Percentiles rank a stretch among this genome's conserved stretches.
phyloP scores from a whole-genome alignment of 2,888 invertebrate species.

The Cyaniris semiargus region DNA sequence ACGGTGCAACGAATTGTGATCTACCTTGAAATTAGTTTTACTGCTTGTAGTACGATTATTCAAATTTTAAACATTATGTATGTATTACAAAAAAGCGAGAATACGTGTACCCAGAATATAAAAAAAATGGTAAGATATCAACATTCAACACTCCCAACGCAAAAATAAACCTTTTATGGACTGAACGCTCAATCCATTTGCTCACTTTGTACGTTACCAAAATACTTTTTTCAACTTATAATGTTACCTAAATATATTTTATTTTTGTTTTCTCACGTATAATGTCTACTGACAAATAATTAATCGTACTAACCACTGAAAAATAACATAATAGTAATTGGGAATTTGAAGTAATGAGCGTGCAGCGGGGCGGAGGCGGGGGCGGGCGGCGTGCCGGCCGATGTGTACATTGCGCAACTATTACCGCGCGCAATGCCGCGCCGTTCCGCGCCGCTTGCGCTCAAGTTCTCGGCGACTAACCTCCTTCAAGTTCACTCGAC shows the following conservation, averaged over 20 bases:
- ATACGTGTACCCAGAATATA: too few relatives aligned
- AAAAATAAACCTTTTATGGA: too few relatives aligned
- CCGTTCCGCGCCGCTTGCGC: slow-evolving; percentile 48
- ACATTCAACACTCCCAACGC: too few relatives aligned
- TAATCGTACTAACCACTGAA: not conserved
- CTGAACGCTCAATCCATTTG: too few relatives aligned
- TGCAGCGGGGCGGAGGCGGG: not conserved
- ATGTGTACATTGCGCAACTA: slow-evolving; percentile 67
- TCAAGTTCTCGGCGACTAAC: slow-evolving; percentile 75
- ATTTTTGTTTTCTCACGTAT: not conserved
- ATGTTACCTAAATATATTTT: too few relatives aligned
- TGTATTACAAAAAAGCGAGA: not conserved
- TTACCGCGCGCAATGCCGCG: slow-evolving; percentile 47
- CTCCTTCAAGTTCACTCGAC: slow-evolving; percentile 58
- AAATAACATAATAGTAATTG: not conserved
- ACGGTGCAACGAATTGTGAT: not conserved
- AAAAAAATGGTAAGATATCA: too few relatives aligned
- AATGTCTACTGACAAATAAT: not conserved
- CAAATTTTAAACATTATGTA: not conserved
- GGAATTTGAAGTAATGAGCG: not conserved
- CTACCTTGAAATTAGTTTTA: slow-evolving; percentile 1
- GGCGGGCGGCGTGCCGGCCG: slow-evolving; percentile 26
- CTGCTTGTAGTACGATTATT: not conserved
- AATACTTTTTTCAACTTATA: too few relatives aligned
- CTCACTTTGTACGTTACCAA: too few relatives aligned